phyloP scores from a whole-genome alignment of 64 coral and sea anemone species.

The Montipora cactus region DNA sequence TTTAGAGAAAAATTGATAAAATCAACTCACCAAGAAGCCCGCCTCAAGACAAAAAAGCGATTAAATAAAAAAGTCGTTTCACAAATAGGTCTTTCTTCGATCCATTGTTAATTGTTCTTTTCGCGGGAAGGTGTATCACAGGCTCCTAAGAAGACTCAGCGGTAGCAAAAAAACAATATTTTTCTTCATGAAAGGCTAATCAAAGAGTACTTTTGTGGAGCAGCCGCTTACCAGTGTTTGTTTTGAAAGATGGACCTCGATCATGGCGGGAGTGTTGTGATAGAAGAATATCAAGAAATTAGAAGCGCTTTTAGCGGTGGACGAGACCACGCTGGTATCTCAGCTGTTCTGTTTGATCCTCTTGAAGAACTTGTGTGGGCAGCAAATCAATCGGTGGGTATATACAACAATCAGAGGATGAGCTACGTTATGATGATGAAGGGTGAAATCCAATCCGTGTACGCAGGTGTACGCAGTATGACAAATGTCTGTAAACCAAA shows the following conservation, averaged over 20 bases:
- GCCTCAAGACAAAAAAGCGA: too few relatives aligned
- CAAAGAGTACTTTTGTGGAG: background rate
- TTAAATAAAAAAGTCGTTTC: too few relatives aligned
- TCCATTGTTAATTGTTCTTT: background rate
- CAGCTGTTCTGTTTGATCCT: constrained; percentile 91
- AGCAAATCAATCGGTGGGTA: constrained; percentile 92
- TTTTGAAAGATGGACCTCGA: constrained; percentile 84
- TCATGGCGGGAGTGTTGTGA: constrained; percentile 71
- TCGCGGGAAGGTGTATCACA: background rate
- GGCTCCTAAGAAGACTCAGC: background rate
- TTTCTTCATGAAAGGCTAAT: background rate
- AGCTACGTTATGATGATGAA: too few relatives aligned
- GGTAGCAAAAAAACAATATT: background rate
- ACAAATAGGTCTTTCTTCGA: too few relatives aligned
- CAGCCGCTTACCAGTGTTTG: constrained; percentile 40
- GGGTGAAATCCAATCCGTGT: too few relatives aligned
- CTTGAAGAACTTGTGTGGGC: constrained; percentile 94
- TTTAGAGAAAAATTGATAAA: too few relatives aligned
- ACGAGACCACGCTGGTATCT: constrained; percentile 86
- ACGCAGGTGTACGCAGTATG: too few relatives aligned
- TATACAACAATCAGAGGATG: too few relatives aligned
- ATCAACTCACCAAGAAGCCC: too few relatives aligned
- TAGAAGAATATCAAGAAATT: constrained; percentile 96
- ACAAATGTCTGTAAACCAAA: too few relatives aligned
- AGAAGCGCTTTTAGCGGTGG: constrained; percentile 84